Evolutionary conservation across 2,888 invertebrate genomes (phyloP), one percentile per base, ranked within the genome.

Genomic region (Campoplex capitator): DNA sequence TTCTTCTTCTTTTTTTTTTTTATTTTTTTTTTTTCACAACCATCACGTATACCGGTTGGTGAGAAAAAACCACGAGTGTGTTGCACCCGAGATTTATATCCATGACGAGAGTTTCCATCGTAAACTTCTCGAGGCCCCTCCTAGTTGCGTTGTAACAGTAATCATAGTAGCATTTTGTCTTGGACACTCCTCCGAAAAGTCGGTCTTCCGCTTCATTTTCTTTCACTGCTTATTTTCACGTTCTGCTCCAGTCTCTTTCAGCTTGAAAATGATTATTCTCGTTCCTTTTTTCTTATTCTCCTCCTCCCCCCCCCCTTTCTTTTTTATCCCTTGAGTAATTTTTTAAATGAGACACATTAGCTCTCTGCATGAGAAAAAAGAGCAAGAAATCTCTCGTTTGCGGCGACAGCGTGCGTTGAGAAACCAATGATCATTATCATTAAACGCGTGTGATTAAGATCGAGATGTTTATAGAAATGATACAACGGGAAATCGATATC

Each of bases 51-150:
- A 56, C 54, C 74, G 54, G 67, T 68, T 45, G 75, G 45, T 68
- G 75, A 75, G 75, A 75, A 82, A 75, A 75, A 82, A 32, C 32
- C 54, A 45, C 56, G 54, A 75, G 82, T 45, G 32, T 82, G 67
- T 82, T 74, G 82, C 82, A 58, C 75, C 68, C 35, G 75, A 75
- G 58, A 82, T 82, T 82, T 82, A 75, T 75, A 75, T 56, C 82
- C 68, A 56, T 75, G 82, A 48, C 23, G 71, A 75, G 54, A 74
- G 54, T 75, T 74, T 56, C 82, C 67, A 65, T 75, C 68, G 54
- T 82, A 82, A 82, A 82, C 56, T 56, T 67, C 82, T 82, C 18
- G 16, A 54, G 42, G 68, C 35, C 56, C 82, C 75, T 48, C 35
- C 54, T 35, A 54, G 79, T 38, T 79, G 58, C 18, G 74, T 68